Evolutionary conservation across 64 coral and sea anemone species (phyloP), one percentile per base, ranked within the genome.

Genomic region (Porites lutea): DNA sequence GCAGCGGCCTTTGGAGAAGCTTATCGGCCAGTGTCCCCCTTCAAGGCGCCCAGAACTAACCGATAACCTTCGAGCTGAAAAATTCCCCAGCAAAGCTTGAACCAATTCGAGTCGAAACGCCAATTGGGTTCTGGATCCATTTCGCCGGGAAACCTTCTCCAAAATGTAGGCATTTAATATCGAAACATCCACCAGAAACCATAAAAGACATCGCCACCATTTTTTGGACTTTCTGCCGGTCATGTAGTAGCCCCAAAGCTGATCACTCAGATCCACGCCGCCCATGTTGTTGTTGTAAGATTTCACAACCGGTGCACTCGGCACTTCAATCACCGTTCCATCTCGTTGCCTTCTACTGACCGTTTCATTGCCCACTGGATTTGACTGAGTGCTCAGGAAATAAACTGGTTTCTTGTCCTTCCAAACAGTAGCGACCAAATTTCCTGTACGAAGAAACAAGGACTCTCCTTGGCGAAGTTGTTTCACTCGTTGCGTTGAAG

Each of bases 361-460:
- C 13, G 67, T 83, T 22, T 84, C 11, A 14, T 91, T 65, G 52
- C 89, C 89, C 48, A 71, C 64, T 57, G 89, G 78, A 77, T 91
- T 84, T 59, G 66, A 93, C 48, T 93, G 91, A 44, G 91, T 87
- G 60, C 74, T 93, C 18, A 78, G 58, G 59, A 93, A 87, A 60
- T 76, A 52, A 75, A 93, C 83, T n/a, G 57, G 22, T 48, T 79
- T 68, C 59, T 78, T 93, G 73, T 88, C 91, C 61, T 88, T 87
- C 76, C 91, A 88, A 51, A 93, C 83, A 65, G 83, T 54, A 23
- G 74, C 74, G 8, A 87, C 91, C 15, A 88, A 13, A 13, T 87
- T 93, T 23, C 74, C 59, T n/a, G 78, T 55, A 20, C 84, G 62
- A 22, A 62, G 50, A 66, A 88, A 93, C 44, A 78, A 20, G 22